A percentile compares a stretch with the other conserved stretches of the same genome.
These are phyloP conservation scores for Isotomurus palustris DNA, from an alignment of 2,888 invertebrate genomes.

Conservation along the genomic window DNA sequence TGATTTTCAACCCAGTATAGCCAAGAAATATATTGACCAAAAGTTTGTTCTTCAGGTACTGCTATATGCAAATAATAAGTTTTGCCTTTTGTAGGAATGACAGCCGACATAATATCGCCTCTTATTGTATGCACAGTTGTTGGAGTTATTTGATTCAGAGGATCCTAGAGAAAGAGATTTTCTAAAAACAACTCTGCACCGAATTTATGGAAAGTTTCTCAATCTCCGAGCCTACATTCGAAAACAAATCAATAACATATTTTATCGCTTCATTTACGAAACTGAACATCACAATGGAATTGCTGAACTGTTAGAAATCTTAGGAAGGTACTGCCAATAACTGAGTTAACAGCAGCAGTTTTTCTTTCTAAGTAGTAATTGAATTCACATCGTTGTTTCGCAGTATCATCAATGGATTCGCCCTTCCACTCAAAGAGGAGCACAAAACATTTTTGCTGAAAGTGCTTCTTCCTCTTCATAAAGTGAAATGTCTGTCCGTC, in stretches of 20 bases:
- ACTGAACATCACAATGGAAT: constrained; percentile 98
- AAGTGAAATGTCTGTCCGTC: constrained; percentile 90
- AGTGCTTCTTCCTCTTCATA: constrained; percentile 91
- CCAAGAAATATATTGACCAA: constrained; percentile 91
- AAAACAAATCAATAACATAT: constrained; percentile 97
- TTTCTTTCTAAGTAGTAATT: no score
- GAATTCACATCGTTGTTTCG: no score
- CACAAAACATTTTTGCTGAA: constrained; percentile 95
- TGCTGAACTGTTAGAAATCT: constrained; percentile 91
- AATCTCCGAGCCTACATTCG: constrained; percentile 93
- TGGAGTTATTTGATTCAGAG: constrained; percentile 95
- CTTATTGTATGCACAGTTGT: constrained; percentile 58
- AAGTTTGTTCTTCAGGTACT: constrained; percentile 84
- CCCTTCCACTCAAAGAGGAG: constrained; percentile 94
- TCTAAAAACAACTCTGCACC: constrained; percentile 93
- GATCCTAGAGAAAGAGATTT: constrained; percentile 95
- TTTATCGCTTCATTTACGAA: constrained; percentile 97
- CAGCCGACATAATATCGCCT: not conserved
- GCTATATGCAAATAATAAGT: not conserved
- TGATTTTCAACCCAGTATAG: constrained; percentile 86
- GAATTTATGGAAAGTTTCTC: constrained; percentile 96
- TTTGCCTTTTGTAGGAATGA: not conserved
- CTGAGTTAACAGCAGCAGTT: not conserved
- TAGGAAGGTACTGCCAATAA: constrained; percentile 65
- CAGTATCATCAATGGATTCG: constrained; percentile 98